Evolutionary conservation across 2,113 vertebrate species (phyloP), one percentile per base, ranked within the genome.

Genomic region (Gymnarchus niloticus): DNA sequence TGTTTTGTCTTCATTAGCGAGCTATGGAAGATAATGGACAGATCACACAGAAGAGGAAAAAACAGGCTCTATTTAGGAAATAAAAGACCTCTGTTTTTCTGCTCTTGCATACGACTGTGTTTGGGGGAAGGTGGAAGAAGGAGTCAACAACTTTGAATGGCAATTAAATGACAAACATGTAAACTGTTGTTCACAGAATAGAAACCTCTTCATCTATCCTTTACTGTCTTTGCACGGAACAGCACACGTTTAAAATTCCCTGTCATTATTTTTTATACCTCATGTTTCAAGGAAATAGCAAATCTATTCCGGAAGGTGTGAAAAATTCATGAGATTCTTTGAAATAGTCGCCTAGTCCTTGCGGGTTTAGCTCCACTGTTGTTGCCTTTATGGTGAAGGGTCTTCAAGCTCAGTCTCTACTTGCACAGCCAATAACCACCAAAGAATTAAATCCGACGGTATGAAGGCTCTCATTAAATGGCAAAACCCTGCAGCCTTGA

Each of bases 281-380:
- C 48, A 78, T 48, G 73, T 51, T 23, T 86, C 54, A 86, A 84
- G 52, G 78, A 89, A 80, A 85, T 85, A 87, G 82, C 81, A 87
- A 83, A 85, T 88, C 89, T 88, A 80, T 90, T 88, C 93, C 88
- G 91, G 83, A 87, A 78, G 49, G 54, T 10, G 89, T 94, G 56
- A 94, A 93, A 93, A 92, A 94, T 94, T 91, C 87, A 94, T 91
- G 87, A 37, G 33, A 17, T 77, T 87, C 89, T 88, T 73, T 88
- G 90, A 92, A 91, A 87, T 21, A 28, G 25, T 81, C 87, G 89
- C 81, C 44, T 61, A 85, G 14, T 59, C 87, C 91, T 87, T 46
- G 37, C 76, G 88, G 89, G 88, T 88, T 44, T 25, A 37, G 44
- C 44, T 90, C 57, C 87, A 78, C 87, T 88, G n/a, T 84, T 52